Base-by-base conservation (phyloP, 2,797 vertebrate species). In the Limnodromus scolopaceus region DNA sequence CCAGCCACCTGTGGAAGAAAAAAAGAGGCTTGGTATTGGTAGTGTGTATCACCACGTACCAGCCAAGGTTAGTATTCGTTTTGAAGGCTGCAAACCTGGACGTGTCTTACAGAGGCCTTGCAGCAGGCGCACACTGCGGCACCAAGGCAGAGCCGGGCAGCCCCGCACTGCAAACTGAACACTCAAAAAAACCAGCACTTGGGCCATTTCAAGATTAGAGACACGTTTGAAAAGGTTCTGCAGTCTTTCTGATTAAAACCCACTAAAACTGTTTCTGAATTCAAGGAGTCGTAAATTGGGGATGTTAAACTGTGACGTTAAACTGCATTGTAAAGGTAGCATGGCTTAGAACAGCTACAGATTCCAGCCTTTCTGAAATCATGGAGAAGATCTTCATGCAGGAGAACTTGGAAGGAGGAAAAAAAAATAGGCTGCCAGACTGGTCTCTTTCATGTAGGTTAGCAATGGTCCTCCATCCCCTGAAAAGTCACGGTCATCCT, bases 1-100 rank as follows among this genome's bases (percentile, higher is more conserved):
- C 97, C 98, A 98, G 98, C 96, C 97, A 98, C 98, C 98, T 98
- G 98, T 97, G 98, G 97, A 98, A 98, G 98, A 98, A 98, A 98
- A 98, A 98, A 98, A 98, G 97, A 98, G 98, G 98, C 98, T 98
- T 98, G 98, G 98, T 98, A 98, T 98, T 98, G 98, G 98, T 98
- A 98, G 98, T 94, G 97, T 95, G 95, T 83, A 97, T 97, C 98
- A 98, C 98, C 98, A 98, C 91, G 93, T 98, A 98, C 98, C 98
- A 98, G 98, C 98, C 98, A 96, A 92, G 84, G 97, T 98, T 98
- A 98, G 98, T 98, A 97, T 87, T 94, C 86, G 96, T 93, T 96
- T 49, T 71, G 81, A 96, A 92, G 89, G 95, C 96, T 97, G 88
- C 92, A 93, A 72, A 89, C 57, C 75, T 75, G 64, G 38, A 84